Evolutionary conservation across 2,797 vertebrate species (phyloP).

Genomic region (Cryptoblepharus egeriae): DNA sequence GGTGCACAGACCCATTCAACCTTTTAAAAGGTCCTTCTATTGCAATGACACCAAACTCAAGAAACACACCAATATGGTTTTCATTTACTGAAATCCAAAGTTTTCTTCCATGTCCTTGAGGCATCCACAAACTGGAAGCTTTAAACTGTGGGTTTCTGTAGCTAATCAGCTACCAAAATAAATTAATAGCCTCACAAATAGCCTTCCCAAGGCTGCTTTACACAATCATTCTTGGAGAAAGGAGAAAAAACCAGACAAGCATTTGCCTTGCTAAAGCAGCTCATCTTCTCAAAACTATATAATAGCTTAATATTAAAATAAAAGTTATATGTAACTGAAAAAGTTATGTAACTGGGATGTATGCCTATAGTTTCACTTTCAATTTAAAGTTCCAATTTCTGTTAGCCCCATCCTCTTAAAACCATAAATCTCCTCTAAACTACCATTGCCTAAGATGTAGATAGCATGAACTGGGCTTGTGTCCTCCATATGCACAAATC

Average conservation of each 20-base stretch:
- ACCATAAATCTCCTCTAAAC: no score
- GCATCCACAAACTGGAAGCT: background rate
- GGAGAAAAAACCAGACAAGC: background rate
- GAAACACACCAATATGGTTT: background rate
- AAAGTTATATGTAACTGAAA: no score
- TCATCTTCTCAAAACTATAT: no score
- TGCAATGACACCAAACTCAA: background rate
- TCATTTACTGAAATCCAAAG: no score
- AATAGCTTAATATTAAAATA: background rate
- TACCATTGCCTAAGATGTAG: no score
- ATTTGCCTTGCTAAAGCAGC: background rate
- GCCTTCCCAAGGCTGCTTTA: background rate
- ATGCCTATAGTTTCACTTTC: background rate
- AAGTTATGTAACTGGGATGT: background rate
- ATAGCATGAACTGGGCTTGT: background rate
- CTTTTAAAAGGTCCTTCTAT: background rate
- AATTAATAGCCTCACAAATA: background rate
- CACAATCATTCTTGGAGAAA: background rate
- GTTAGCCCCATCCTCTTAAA: background rate
- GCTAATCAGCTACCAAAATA: background rate
- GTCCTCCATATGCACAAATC: background rate
- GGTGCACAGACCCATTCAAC: background rate
- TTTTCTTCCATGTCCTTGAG: background rate
- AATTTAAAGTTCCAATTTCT: background rate
- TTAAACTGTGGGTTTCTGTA: no score